Evolutionary conservation across 2,888 invertebrate genomes (phyloP).

Genomic region (Metopia argyrocephala): DNA sequence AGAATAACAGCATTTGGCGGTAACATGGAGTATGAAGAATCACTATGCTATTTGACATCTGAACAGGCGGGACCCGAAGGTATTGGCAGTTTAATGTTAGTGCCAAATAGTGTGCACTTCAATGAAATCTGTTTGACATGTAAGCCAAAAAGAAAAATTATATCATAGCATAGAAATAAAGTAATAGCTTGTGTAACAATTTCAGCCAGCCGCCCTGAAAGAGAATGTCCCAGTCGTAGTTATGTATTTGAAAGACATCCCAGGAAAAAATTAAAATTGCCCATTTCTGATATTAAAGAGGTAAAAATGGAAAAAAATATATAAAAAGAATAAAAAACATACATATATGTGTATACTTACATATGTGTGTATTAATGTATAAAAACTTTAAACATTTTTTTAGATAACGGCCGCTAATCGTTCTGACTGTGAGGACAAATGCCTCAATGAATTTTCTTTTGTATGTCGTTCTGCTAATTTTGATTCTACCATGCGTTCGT

Average conservation of each 20-base stretch:
- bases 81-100: conserved; percentile 91
- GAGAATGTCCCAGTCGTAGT: conserved; percentile 92
- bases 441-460: conserved; percentile 92
- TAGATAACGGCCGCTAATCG: conserved; percentile 86
- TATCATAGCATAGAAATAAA: too few species aligned
- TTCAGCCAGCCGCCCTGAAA: conserved; percentile 89
- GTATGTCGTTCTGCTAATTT: conserved; percentile 93
- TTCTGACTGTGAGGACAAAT: conserved; percentile 93
- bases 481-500: conserved; percentile 87
- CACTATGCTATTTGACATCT: conserved; percentile 90
- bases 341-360: too few species aligned
- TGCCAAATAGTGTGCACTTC: conserved; percentile 93
- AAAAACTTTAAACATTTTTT: too few species aligned
- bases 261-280: conserved; percentile 89
- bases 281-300: conserved; percentile 90
- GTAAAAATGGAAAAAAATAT: conserved; percentile 75
- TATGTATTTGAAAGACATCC: conserved; percentile 94
- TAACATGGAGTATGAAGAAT: conserved; percentile 91
- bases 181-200: neutral
- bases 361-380: too few species aligned
- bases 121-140: conserved; percentile 93
- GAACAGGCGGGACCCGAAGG: conserved; percentile 94
- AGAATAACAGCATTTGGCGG: conserved; percentile 90
- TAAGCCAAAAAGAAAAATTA: conserved; percentile 79
- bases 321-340: too few species aligned